These are phyloP conservation scores for Gallinago nigripennis DNA, from an alignment of 2,797 vertebrate species.

Conservation along the genomic window DNA sequence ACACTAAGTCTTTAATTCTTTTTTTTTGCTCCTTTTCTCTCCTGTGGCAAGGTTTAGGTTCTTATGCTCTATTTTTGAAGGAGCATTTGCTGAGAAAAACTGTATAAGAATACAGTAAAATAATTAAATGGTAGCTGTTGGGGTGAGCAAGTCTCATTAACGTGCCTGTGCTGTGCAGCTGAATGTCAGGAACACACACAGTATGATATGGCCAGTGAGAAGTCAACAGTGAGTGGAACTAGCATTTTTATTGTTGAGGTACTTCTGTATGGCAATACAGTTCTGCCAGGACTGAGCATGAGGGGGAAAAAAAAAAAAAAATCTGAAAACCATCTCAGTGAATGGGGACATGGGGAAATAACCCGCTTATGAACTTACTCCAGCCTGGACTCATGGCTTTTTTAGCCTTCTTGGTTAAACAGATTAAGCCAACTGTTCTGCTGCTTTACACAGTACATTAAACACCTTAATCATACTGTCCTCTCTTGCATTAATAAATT, in stretches of 20 bases:
- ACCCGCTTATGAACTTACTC: not conserved
- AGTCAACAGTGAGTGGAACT: not conserved
- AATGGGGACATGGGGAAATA: not conserved
- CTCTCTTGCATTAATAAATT: conserved; percentile 59
- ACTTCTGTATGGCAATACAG: not conserved
- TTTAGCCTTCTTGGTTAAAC: conserved; percentile 36
- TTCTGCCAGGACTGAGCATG: not conserved
- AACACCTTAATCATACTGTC: conserved; percentile 57
- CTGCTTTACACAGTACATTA: conserved; percentile 54
- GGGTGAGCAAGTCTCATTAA: not conserved
- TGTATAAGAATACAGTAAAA: conserved; percentile 18
- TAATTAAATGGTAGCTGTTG: not conserved
- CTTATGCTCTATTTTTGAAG: not conserved
- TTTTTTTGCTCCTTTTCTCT: not conserved
- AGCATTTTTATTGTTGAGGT: not conserved
- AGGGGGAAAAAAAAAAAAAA: not conserved
- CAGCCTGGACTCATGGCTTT: not conserved
- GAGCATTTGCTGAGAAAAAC: not conserved
- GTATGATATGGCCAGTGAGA: not conserved
- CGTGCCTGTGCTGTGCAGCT: not conserved
- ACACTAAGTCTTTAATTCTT: not conserved
- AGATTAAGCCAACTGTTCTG: conserved; percentile 9
- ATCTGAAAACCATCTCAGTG: not conserved
- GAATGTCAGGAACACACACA: not conserved
- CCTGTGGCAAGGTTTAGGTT: not conserved